Evolutionary conservation across 2,797 vertebrate species (phyloP), one percentile per base, ranked within the genome.

Genomic region (Acropternis orthonyx): DNA sequence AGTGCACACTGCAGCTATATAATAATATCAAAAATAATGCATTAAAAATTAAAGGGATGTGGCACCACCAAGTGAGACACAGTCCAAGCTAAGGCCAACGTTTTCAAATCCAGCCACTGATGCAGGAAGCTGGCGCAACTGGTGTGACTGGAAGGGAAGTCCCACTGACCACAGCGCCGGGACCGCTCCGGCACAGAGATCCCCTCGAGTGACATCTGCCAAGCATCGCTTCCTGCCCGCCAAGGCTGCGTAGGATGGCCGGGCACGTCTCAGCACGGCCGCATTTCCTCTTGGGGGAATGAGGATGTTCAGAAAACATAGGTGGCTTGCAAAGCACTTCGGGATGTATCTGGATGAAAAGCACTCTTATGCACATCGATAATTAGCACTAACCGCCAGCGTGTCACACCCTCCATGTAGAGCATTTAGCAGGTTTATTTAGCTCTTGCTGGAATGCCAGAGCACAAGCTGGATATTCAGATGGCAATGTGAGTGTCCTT

Each of bases 391-490:
- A 62, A 86, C 80, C 7, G 2, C 63, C 0, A 0, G 84, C 17
- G 4, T 76, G 85, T 94, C 91, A 89, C 95, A 55, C 85, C 89
- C 92, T 72, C 46, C 13, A 0, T 4, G 58, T 1, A 36, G 22
- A 83, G 91, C 51, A n/a, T 89, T 91, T n/a, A 77, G 89, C 68
- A 91, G 78, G 88, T 96, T 96, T 80, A 91, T 94, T 76, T 41
- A 28, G 77, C 88, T 76, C 88, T 37, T 10, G 72, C 43, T 71
- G 91, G 92, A 96, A 96, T 92, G 93, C 89, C 7, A 23, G 93
- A 86, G 82, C 91, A 93, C 92, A 81, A 46, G 87, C 68, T 92
- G 86, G 88, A 91, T 80, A 89, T 92, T 97, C 86, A 91, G 92
- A 20, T 26, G 54, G 95, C 4, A 44, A 89, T 85, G 91, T 71